These are phyloP conservation scores for Hirtodrosophila trivittata DNA, from an alignment of 2,888 invertebrate genomes.

Conservation along the genomic window DNA sequence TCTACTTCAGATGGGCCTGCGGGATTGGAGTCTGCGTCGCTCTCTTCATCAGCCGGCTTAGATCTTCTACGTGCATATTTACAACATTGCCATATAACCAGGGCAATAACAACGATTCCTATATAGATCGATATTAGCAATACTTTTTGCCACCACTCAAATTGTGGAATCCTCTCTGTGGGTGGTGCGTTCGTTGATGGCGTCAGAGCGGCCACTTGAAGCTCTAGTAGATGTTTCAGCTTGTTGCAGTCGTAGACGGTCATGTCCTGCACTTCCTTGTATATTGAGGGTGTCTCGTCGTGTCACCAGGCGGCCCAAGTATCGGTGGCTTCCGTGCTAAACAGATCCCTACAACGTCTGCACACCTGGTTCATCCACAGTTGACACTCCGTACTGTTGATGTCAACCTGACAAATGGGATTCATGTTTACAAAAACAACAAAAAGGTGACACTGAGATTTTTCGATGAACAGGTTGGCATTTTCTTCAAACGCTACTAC, in stretches of 20 bases:
- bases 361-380: conserved; percentile 60
- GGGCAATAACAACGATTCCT: conserved; percentile 20
- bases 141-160: conserved; percentile 45
- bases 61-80: not conserved
- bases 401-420: conserved; percentile 50
- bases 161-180: not conserved
- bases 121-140: conserved; percentile 11
- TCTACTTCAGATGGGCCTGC: not conserved
- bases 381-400: conserved; percentile 49
- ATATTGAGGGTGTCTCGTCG: conserved; percentile 37
- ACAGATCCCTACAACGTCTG: conserved; percentile 41
- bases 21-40: not conserved
- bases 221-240: conserved; percentile 44
- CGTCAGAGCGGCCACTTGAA: conserved; percentile 12
- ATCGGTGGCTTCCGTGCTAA: conserved; percentile 1
- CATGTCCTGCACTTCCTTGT: conserved; percentile 55
- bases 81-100: conserved; percentile 18
- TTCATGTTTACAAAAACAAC: conserved; percentile 55
- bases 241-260: conserved; percentile 54
- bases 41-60: conserved; percentile 13
- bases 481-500: conserved; percentile 8
- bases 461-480: conserved; percentile 1
- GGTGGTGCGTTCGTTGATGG: not conserved
- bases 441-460: not conserved
- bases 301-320: conserved; percentile 35